Conservation (phyloP, 35 echinoderm and acorn worm species). For the Ptychodera flava region DNA sequence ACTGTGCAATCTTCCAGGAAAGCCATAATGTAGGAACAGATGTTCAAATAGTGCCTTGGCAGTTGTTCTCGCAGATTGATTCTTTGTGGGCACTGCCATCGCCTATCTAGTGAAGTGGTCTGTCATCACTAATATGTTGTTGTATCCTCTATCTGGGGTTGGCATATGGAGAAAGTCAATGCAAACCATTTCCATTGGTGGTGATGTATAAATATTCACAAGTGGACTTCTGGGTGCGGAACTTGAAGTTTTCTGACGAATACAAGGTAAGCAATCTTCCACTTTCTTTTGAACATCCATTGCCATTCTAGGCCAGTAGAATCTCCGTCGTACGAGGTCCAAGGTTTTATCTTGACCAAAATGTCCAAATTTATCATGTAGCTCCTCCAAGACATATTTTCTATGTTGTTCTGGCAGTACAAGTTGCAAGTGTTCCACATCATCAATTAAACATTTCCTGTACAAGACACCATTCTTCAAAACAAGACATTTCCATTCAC, state of each 20-base stretch:
- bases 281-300: background rate
- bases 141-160: too few relatives aligned
- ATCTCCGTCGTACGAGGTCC: background rate
- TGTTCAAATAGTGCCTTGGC: constrained; percentile 13
- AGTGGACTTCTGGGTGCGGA: background rate
- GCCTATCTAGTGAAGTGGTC: too few relatives aligned
- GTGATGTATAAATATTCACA: constrained; percentile 1
- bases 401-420: too few relatives aligned
- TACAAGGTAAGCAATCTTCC: background rate
- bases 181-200: constrained; percentile 20
- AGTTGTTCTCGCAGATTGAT: constrained; percentile 13
- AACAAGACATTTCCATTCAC: too few relatives aligned
- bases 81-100: constrained; percentile 25
- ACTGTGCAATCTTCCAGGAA: background rate
- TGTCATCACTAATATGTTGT: too few relatives aligned
- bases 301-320: constrained; percentile 7
- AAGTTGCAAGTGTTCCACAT: too few relatives aligned
- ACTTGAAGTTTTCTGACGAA: background rate
- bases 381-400: too few relatives aligned
- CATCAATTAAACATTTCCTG: too few relatives aligned
- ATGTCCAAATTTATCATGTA: too few relatives aligned
- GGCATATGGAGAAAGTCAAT: too few relatives aligned
- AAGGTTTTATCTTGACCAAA: background rate
- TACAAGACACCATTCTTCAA: too few relatives aligned
- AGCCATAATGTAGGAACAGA: background rate